These are phyloP conservation scores for Chloroceryle inda DNA, from an alignment of 2,797 vertebrate species.

Conservation along the genomic window DNA sequence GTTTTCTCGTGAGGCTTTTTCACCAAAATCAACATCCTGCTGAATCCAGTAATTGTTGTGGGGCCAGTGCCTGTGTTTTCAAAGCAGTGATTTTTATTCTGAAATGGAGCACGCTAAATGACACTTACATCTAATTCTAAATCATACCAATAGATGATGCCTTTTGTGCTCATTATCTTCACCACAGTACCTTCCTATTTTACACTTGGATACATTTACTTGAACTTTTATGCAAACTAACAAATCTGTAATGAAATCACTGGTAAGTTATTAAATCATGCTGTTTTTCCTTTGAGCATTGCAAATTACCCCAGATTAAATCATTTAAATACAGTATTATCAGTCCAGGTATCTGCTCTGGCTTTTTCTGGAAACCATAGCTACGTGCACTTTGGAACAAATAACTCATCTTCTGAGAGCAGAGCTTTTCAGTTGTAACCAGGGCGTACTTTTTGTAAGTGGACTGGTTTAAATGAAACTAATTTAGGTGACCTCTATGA, in stretches of 20 bases:
- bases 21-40: neutral
- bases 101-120: neutral
- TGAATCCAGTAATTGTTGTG: neutral
- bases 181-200: neutral
- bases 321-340: neutral
- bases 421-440: neutral
- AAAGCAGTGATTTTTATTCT: neutral
- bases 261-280: constrained; percentile 5
- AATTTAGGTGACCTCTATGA: neutral
- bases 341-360: neutral
- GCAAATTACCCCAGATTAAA: constrained; percentile 14
- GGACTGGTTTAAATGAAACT: neutral
- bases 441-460: neutral
- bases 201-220: constrained; percentile 8
- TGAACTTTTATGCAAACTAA: constrained; percentile 15
- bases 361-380: neutral
- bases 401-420: neutral
- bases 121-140: neutral
- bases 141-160: neutral
- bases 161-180: neutral
- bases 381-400: neutral
- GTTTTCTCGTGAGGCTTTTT: neutral
- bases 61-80: neutral
- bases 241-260: constrained; percentile 13
- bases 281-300: neutral